Evolutionary conservation across 1,140 invertebrate genomes (phyloP), one percentile per base, ranked within the genome.

Genomic region (Sitobion miscanthi): DNA sequence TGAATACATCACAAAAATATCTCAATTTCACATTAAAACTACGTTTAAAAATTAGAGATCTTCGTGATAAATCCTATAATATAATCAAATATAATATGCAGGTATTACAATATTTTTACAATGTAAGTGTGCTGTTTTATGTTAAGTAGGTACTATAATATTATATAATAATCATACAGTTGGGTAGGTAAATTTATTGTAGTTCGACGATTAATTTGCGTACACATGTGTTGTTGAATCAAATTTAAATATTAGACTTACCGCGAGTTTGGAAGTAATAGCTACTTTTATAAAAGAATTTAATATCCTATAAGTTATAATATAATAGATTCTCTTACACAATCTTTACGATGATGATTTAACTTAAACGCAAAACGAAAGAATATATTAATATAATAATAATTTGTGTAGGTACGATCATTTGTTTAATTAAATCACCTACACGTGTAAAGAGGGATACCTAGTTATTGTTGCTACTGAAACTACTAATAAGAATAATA

Each of bases 401-500:
- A 47, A 47, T 47, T 38, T 52, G 14, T 52, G 52, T 42, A 42
- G 42, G 42, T 52, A 88, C n/a, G 42, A 49, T 87, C n/a, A 77
- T n/a, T 52, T 88, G 21, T 57, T 54, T 38, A 89, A 89, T 89
- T 89, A 89, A 89, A 89, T 89, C 52, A 9, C 35, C 21, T 30
- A 42, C 38, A 42, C 38, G 38, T 45, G 25, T n/a, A 77, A 52
- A 77, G 62, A 77, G 14, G 62, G 62, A n/a, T n/a, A 35, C 35
- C 35, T 35, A 77, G 62, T 77, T 77, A 77, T 77, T 77, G 30
- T 30, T 77, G 14, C 14, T 54, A 20, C 52, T 21, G 52, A 21
- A 77, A n/a, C 62, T 77, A 30, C 85, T 86, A 47, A 86, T 57
- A 57, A 89, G 21, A 35, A 89, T 89, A 89, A 89, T 54, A 77